Base-by-base conservation (phyloP, 2,888 invertebrate genomes). In the Dermolepida albohirtum region DNA sequence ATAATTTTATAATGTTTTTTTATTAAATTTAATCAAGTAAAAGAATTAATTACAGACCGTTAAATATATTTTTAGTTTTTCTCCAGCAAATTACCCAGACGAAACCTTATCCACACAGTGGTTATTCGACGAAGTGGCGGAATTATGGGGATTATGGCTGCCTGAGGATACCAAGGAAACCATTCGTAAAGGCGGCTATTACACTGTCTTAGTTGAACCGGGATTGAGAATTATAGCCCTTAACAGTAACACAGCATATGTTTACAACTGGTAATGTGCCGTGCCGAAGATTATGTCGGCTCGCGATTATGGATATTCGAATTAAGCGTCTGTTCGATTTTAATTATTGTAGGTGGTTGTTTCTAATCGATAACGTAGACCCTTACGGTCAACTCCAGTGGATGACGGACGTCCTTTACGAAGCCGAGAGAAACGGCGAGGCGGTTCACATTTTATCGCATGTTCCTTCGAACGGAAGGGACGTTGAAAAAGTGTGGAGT, bases 371-470 rank as follows among this genome's bases (percentile, higher is more conserved):
- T 74, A 90, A 91, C 1, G 79, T 83, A 14, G 93, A 94, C 76
- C 89, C 92, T 0, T 89, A 89, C 71, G 88, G 85, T 4, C 93
- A 95, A 80, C 84, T 97, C 69, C 87, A 89, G 63, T 97, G 96
- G 96, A 81, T 97, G 43, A 87, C 91, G 1, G 83, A 88, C 7
- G 90, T 91, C 54, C 84, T 97, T 2, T 83, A 87, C 63, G 83
- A 88, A 68, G 92, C 96, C 0, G 96, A 97, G 81, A 77, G 81
- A 43, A 86, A 87, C 1, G 86, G 87, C 0, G 94, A 95, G 78
- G 57, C 65, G 76, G 96, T 96, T 0, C 95, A 96, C 77, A 90
- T 97, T 54, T 82, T 96, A 41, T 88, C 90, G 0, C 96, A 97
- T 77, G 89, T 96, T 49, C 94, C 95, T 0, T 88, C 93, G 0